phyloP scores from a whole-genome alignment of 2,797 vertebrate genomes.

The Discoglossus pictus region DNA sequence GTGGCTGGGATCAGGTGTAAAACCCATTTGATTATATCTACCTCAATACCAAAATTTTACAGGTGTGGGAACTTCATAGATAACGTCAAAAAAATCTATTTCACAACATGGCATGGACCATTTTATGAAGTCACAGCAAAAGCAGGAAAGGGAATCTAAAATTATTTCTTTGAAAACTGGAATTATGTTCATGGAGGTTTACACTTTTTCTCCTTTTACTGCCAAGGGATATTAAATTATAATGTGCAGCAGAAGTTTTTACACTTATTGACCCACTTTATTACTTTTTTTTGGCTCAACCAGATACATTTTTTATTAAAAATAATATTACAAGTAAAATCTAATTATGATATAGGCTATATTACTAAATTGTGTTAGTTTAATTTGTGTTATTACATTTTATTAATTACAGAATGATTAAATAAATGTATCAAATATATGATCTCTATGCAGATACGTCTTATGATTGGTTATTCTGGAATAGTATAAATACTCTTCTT shows the following conservation, averaged over 20 bases:
- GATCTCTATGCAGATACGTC: not conserved
- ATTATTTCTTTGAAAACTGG: constrained; percentile 29
- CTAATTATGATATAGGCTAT: no score
- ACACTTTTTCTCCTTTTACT: no score
- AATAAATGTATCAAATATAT: not conserved
- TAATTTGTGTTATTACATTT: no score
- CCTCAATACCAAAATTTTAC: constrained; percentile 49
- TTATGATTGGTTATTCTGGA: no score
- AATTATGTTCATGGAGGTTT: constrained; percentile 9
- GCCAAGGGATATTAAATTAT: no score
- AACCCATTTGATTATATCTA: constrained; percentile 57
- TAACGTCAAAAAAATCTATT: constrained; percentile 44
- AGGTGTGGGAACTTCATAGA: constrained; percentile 34
- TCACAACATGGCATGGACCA: constrained; percentile 25
- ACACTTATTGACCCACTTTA: no score
- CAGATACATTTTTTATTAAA: no score
- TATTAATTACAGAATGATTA: not conserved
- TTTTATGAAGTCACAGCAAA: constrained; percentile 23
- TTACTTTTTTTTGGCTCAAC: no score
- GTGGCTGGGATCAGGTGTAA: constrained; percentile 58
- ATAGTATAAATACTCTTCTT: no score
- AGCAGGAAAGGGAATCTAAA: constrained; percentile 11
- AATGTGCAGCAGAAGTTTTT: no score
- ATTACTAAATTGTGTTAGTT: no score
- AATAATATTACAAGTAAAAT: no score